Base-by-base conservation (phyloP, 2,797 vertebrate genomes). In the Labeo calbasu region DNA sequence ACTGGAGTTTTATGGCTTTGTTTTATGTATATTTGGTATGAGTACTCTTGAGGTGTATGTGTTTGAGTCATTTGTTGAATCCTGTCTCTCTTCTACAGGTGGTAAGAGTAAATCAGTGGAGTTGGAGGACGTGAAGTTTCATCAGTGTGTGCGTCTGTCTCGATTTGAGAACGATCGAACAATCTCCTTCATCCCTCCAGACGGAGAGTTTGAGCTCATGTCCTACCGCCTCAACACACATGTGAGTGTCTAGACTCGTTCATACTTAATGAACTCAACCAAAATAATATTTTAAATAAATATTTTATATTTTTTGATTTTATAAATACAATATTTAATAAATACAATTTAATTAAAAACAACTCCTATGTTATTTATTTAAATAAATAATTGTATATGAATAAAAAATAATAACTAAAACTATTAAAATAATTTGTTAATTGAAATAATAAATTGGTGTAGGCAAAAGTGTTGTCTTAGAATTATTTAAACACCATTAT, bases 141-240 rank as follows among this genome's bases (percentile, higher is more conserved):
- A 98, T 90, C 97, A 98, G 92, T 98, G 97, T 2, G 97, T 98
- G 1, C 97, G 97, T 53, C 95, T 98, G 55, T 98, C 97, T 36
- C 97, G 97, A 91, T 98, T 98, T 19, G 97, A 98, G 89, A 98
- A 98, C 0, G 97, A 98, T 90, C 93, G 97, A 89, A 98, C 97
- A 2, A 98, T 98, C 92, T 98, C 97, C 81, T 98, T 98, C 91
- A 98, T 98, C 59, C 97, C 97, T 0, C 97, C 97, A 0, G 97
- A 98, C 0, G 97, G 97, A 61, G 97, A 98, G 92, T 98, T 98
- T 86, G 97, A 98, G 86, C 96, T 98, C 88, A 98, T 98, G 97
- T 98, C 97, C 0, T 98, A 98, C 81, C 96, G 97, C 1, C 95
- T 98, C 23, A 98, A 98, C 72, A 98, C 97, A 46, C 97, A 98